Base-by-base conservation (phyloP, 2,797 vertebrate species). In the Bradypus variegatus region DNA sequence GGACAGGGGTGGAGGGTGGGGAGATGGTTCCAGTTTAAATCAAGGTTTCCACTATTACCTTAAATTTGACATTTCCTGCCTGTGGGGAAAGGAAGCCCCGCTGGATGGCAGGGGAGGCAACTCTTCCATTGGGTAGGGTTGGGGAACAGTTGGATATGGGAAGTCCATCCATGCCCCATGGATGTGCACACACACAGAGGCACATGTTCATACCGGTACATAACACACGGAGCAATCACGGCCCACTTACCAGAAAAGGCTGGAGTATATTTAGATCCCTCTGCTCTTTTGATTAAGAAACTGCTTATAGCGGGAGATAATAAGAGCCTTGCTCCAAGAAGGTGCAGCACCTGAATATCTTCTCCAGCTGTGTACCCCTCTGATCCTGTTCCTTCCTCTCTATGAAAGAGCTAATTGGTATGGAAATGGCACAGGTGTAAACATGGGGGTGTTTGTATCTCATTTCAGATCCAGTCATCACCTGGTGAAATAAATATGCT, bases 341-440 rank as follows among this genome's bases (percentile, higher is more conserved):
- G 88, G 94, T 95, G 85, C 50, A 36, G 76, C 96, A 95, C 96
- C 97, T 96, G 96, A 94, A 73, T 33, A 9, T 67, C 78, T 77
- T 70, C 82, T 92, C 94, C 95, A 96, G 95, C 96, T 96, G 96
- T 16, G 93, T 58, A 45, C 77, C 76, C 76, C 87, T 93, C 91
- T 2, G 41, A 75, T 62, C 60, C 81, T 67, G 65, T 12, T 87
- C 94, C 90, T 96, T 92, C 91, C 92, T 94, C 95, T 89, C 94
- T 93, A 95, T 95, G 92, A 70, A 84, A 91, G 94, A 87, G 83
- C 91, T 95, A 88, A 96, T 96, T 95, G 95, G 89, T 77, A 94
- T 87, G 95, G 94, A 95, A 93, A 86, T 72, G 60, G 78, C 85
- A 92, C 95, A 96, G 97, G 96, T 96, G 95, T 95, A 95, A 96